Evolutionary conservation across 2,888 invertebrate genomes (phyloP).

Genomic region (Cephus sareptanus): DNA sequence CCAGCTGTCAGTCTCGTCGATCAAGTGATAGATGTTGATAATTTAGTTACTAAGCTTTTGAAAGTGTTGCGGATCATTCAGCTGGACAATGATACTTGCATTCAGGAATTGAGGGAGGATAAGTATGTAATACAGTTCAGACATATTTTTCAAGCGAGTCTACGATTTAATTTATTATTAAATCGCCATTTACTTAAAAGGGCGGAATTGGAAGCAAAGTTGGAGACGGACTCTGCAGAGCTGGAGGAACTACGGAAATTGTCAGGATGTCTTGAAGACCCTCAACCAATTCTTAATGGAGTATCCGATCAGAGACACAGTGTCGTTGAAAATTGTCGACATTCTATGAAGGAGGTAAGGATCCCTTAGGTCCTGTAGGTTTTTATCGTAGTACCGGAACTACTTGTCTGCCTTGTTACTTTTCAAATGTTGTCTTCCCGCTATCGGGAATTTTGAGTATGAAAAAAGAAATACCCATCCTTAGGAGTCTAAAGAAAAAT

Average conservation of each 20-base stretch:
- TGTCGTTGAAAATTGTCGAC: slow-evolving; percentile 51
- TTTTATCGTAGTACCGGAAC: slow-evolving; percentile 26
- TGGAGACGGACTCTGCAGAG: slow-evolving; percentile 49
- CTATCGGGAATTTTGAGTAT: background rate
- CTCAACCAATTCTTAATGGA: slow-evolving; percentile 40
- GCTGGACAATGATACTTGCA: slow-evolving; percentile 76
- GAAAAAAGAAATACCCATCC: slow-evolving; percentile 29
- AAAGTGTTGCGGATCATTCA: slow-evolving; percentile 80
- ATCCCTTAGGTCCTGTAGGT: background rate
- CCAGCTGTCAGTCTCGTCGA: slow-evolving; percentile 74
- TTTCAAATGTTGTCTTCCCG: slow-evolving; percentile 29
- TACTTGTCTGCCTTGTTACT: slow-evolving; percentile 1
- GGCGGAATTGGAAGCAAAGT: slow-evolving; percentile 55
- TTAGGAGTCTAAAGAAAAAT: slow-evolving; percentile 44
- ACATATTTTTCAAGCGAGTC: background rate
- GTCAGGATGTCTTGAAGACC: slow-evolving; percentile 35
- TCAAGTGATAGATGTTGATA: slow-evolving; percentile 81
- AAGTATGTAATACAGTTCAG: slow-evolving; percentile 63
- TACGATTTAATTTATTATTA: background rate
- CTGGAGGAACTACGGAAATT: slow-evolving; percentile 47
- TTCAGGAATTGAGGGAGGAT: slow-evolving; percentile 75
- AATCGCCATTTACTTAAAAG: slow-evolving; percentile 28
- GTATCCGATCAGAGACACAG: slow-evolving; percentile 45
- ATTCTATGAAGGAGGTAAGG: slow-evolving; percentile 49
- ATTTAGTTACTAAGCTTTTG: slow-evolving; percentile 78